Base-by-base conservation (phyloP, 2,113 vertebrate genomes). In the Solea senegalensis region DNA sequence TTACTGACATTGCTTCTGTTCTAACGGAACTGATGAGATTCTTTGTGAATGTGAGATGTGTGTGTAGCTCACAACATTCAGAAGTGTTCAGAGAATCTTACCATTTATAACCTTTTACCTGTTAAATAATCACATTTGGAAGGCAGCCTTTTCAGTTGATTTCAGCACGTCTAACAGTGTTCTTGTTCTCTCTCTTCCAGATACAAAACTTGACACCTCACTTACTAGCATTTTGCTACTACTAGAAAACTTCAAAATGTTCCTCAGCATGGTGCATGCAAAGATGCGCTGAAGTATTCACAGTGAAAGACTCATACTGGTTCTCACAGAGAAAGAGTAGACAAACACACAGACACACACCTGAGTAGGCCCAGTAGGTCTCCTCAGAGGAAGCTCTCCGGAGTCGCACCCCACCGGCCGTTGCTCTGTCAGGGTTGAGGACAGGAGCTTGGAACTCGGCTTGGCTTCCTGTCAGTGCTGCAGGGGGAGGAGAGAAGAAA, bases 301-400 rank as follows among this genome's bases (percentile, higher is more conserved):
- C 44, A 51, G 1, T 16, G 43, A 7, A 64, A 12, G 28, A 50
- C 4, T 9, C 62, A 27, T 5, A 16, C 51, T 21, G 14, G 4
- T 8, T 44, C n/a, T 63, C n/a, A 61, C 27, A 53, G 39, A 34
- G 3, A 71, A 13, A 64, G n/a, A 60, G 34, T 8, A 44, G 5
- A 61, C 5, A 76, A 8, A 51, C 26, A 96, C 16, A 12, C 4
- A 43, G 27, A 77, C 49, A 80, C 78, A 87, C 86, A 99, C 97
- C 97, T 27, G 97, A 97, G 84, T 99, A 99, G 0, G 96, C 96
- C 97, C 97, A 99, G 90, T 98, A 99, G 13, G 95, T 94, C 87
- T 97, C 96, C 58, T 95, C 95, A 0, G 94, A 92, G 57, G 94
- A 93, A 68, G 87, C 87, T 86, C 90, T 96, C 56, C 95, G 92